A percentile compares a stretch with the other conserved stretches of the same genome.
Evolutionary conservation across 2,797 vertebrate genomes (phyloP).

Genomic region (Meriones psammophilus): DNA sequence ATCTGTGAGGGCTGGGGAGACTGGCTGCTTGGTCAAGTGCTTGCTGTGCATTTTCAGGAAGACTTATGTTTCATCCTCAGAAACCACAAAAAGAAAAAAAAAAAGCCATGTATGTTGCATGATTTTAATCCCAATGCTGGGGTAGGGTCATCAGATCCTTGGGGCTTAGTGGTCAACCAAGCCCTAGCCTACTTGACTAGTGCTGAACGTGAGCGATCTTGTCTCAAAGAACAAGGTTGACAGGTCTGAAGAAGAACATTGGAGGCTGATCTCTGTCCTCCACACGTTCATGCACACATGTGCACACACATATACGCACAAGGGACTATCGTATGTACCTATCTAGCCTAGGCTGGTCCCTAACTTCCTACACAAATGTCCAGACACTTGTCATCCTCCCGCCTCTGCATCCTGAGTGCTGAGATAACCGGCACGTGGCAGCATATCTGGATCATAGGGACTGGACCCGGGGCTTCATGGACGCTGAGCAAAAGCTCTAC

Average conservation of each 20-base stretch:
- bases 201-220: neutral
- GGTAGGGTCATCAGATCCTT: neutral
- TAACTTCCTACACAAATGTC: neutral
- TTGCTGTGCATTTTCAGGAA: neutral
- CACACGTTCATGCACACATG: neutral
- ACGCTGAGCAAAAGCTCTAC: neutral
- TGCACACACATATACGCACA: neutral
- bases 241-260: neutral
- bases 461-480: neutral
- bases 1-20: neutral
- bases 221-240: neutral
- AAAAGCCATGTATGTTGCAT: neutral
- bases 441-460: neutral
- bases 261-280: neutral
- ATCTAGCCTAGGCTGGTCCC: neutral
- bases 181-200: neutral
- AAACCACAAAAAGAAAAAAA: neutral
- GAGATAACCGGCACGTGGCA: neutral
- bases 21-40: neutral
- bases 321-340: neutral
- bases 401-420: neutral
- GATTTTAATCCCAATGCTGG: neutral
- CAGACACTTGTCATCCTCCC: neutral
- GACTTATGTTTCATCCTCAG: neutral
- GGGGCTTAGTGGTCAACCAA: neutral